These are phyloP conservation scores for Tachysurus fulvidraco DNA, from an alignment of 2,113 vertebrate genomes.

Conservation along the genomic window DNA sequence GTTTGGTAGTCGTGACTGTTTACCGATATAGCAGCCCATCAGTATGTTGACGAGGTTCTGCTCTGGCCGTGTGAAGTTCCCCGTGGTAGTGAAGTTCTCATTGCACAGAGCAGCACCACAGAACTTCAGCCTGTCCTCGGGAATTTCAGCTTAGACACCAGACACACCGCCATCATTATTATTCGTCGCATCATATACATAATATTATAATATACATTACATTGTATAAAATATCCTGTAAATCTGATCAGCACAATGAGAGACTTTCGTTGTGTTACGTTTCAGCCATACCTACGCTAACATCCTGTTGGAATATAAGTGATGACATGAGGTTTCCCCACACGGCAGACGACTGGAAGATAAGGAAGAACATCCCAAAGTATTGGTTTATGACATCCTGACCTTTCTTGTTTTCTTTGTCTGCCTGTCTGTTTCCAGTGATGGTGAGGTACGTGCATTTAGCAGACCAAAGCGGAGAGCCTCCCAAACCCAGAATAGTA, in stretches of 20 bases:
- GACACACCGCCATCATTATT: not conserved
- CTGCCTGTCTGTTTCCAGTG: conserved; percentile 73
- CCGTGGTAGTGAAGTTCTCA: conserved; percentile 35
- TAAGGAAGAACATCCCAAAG: conserved; percentile 93
- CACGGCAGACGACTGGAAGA: conserved; percentile 89
- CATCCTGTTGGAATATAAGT: conserved; percentile 81
- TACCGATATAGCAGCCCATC: conserved; percentile 89
- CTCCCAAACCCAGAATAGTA: conserved; percentile 87
- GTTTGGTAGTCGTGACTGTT: not conserved
- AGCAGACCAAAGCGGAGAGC: conserved; percentile 90
- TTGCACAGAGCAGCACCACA: conserved; percentile 84
- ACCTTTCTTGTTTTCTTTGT: conserved; percentile 67
- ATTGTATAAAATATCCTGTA: not conserved
- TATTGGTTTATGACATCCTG: conserved; percentile 86
- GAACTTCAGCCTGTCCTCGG: conserved; percentile 70
- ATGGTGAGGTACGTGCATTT: conserved; percentile 91
- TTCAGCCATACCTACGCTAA: conserved; percentile 72
- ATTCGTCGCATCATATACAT: no score
- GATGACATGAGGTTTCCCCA: conserved; percentile 97
- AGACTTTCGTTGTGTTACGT: not conserved
- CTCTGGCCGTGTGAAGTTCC: conserved; percentile 66
- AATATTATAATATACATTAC: no score
- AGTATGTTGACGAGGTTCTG: conserved; percentile 78
- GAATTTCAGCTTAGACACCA: conserved; percentile 63
- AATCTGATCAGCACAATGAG: not conserved